Evolutionary conservation across 2,113 vertebrate species (phyloP).

Genomic region (Rhipidura dahli): DNA sequence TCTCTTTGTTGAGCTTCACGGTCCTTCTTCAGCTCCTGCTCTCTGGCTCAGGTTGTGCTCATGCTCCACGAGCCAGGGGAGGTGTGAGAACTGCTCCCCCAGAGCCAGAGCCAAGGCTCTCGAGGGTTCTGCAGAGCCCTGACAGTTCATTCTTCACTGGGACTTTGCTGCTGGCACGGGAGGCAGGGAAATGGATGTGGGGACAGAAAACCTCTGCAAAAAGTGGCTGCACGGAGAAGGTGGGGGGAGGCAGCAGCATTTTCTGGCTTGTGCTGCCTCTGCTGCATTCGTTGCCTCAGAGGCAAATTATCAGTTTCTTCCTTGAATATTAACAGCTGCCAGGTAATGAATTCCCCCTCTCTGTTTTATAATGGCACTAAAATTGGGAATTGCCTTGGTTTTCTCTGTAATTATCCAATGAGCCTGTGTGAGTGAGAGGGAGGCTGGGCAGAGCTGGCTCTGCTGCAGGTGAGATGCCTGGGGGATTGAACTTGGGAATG

Average conservation of each 20-base stretch:
- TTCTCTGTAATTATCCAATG: conserved; percentile 55
- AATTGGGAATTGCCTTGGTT: conserved; percentile 61
- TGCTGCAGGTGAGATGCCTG: neutral
- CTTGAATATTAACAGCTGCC: conserved; percentile 64
- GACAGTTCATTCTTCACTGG: neutral
- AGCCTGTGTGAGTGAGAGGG: neutral
- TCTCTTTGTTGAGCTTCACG: neutral
- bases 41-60: neutral
- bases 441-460: neutral
- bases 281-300: conserved; percentile 13
- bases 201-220: neutral
- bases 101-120: neutral
- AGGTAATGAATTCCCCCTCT: conserved; percentile 69
- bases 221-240: neutral
- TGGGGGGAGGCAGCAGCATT: neutral
- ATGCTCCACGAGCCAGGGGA: neutral
- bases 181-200: neutral
- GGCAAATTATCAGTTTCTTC: conserved; percentile 56
- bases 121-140: neutral
- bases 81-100: neutral
- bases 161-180: neutral
- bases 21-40: neutral
- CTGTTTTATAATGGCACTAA: conserved; percentile 66
- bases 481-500: neutral
- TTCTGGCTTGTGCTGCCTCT: conserved; percentile 13